phyloP scores from a whole-genome alignment of 2,797 vertebrate genomes.

The Xenopus petersii region DNA sequence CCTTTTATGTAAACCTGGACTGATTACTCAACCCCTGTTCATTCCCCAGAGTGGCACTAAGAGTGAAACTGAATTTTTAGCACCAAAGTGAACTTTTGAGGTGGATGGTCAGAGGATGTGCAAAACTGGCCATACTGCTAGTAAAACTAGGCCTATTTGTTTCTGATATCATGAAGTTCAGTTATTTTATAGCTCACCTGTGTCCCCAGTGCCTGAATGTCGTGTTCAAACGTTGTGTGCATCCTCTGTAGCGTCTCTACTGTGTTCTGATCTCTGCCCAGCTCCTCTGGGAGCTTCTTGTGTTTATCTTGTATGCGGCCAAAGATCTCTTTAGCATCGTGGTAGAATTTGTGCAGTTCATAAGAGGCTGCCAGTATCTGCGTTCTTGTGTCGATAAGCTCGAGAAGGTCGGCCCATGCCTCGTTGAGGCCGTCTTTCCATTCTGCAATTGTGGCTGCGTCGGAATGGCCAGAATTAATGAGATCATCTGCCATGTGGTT shows the following conservation, averaged over 20 bases:
- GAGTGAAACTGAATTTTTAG: too few relatives aligned
- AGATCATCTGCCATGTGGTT: constrained; percentile 93
- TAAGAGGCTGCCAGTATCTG: constrained; percentile 95
- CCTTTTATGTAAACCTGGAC: too few relatives aligned
- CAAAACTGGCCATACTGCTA: too few relatives aligned
- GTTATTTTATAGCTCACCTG: constrained; percentile 72
- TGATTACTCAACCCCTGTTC: too few relatives aligned
- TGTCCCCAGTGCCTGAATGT: constrained; percentile 93
- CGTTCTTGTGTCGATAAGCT: constrained; percentile 95
- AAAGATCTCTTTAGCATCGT: constrained; percentile 93
- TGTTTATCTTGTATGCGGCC: constrained; percentile 91
- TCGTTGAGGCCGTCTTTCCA: constrained; percentile 98
- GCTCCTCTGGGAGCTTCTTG: constrained; percentile 92
- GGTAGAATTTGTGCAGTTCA: constrained; percentile 95
- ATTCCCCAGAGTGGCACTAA: too few relatives aligned
- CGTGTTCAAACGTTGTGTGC: constrained; percentile 94
- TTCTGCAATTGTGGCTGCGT: constrained; percentile 91
- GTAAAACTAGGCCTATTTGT: too few relatives aligned
- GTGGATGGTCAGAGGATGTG: constrained; percentile 53
- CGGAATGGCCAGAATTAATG: constrained; percentile 89
- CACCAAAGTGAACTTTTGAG: constrained; percentile 80
- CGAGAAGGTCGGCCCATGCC: constrained; percentile 96
- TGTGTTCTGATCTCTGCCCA: constrained; percentile 95
- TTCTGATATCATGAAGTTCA: constrained; percentile 54
- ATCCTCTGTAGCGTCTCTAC: constrained; percentile 94